phyloP scores from a whole-genome alignment of 2,113 vertebrate genomes.

The Petrocephalus microphthalmus region DNA sequence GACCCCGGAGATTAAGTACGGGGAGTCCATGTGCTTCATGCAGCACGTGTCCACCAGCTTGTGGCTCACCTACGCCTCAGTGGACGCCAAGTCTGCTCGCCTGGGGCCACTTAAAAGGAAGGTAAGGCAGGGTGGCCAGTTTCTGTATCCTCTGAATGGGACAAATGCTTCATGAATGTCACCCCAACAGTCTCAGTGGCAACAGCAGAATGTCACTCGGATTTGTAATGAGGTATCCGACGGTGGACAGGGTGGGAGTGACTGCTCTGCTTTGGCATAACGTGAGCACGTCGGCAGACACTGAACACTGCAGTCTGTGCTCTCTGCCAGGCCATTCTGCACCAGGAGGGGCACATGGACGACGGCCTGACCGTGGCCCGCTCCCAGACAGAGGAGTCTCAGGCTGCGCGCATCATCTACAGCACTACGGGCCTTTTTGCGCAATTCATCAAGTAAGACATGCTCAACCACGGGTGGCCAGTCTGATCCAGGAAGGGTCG shows the following conservation, averaged over 20 bases:
- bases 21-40: conserved; percentile 87
- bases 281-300: background rate
- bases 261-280: too few species aligned
- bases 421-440: conserved; percentile 81
- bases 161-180: background rate
- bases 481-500: background rate
- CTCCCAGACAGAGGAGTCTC: conserved; percentile 81
- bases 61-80: conserved; percentile 84
- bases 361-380: conserved; percentile 79
- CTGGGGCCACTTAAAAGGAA: conserved; percentile 81
- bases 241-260: background rate
- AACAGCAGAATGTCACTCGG: background rate
- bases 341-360: conserved; percentile 91
- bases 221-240: background rate
- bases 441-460: conserved; percentile 79
- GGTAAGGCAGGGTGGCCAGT: conserved; percentile 48
- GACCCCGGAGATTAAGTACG: conserved; percentile 82
- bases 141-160: background rate
- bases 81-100: conserved; percentile 77
- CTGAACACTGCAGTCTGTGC: background rate
- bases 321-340: conserved; percentile 73
- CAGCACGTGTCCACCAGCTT: conserved; percentile 75
- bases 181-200: background rate
- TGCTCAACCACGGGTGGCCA: background rate
- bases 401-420: conserved; percentile 83